Conservation (phyloP, 1,140 invertebrate genomes). For the Helicoverpa armigera region DNA sequence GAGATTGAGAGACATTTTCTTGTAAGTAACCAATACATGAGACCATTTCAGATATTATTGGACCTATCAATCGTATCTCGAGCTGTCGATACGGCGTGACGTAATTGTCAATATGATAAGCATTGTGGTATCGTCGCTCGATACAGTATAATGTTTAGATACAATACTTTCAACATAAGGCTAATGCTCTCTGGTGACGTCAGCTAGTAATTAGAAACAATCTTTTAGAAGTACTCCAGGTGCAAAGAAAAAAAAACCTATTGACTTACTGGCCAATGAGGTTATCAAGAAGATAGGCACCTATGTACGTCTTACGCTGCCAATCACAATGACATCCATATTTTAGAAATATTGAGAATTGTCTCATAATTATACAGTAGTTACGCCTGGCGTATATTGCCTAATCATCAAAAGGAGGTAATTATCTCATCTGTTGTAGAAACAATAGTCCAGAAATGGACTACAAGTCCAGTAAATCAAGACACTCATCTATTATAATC, state of each 20-base stretch:
- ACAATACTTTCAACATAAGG: not conserved
- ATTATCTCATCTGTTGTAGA: not conserved
- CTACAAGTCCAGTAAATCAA: conserved; percentile 6
- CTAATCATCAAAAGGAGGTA: no score
- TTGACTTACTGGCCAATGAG: no score
- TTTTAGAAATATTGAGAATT: no score
- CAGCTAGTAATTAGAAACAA: not conserved
- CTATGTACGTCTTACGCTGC: no score
- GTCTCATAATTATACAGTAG: no score
- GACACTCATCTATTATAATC: not conserved
- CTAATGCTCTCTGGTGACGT: conserved; percentile 1
- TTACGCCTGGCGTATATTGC: no score
- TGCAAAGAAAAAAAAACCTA: not conserved
- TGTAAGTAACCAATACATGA: no score
- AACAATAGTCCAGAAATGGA: not conserved
- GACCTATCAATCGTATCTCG: no score
- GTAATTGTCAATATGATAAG: conserved; percentile 19
- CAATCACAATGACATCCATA: no score
- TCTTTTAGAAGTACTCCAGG: not conserved
- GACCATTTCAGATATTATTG: no score
- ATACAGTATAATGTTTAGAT: not conserved
- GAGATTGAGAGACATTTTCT: no score
- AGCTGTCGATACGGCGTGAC: not conserved
- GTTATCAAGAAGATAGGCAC: no score
- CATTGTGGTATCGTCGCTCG: not conserved